Evolutionary conservation across 2,113 vertebrate genomes (phyloP).

Genomic region (Pseudorasbora parva): DNA sequence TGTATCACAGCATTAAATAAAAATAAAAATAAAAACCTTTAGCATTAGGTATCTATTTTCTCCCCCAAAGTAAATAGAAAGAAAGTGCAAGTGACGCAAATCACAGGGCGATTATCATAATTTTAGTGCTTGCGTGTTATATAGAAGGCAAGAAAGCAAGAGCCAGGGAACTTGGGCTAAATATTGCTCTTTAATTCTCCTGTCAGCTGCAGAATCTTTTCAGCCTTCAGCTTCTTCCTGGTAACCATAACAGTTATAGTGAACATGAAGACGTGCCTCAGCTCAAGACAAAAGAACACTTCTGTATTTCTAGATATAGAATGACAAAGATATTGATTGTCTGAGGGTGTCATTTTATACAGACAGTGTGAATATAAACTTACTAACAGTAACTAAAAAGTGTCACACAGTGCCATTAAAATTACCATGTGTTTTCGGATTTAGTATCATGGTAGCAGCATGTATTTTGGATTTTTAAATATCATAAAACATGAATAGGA

Average conservation of each 20-base stretch:
- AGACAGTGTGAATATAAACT: background rate
- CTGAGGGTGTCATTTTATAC: background rate
- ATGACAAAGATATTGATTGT: background rate
- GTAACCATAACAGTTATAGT: constrained; percentile 57
- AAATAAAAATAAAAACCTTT: background rate
- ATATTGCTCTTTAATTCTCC: constrained; percentile 40
- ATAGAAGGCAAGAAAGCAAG: constrained; percentile 36
- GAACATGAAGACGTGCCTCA: constrained; percentile 49
- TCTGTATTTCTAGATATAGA: constrained; percentile 1
- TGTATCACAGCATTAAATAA: background rate
- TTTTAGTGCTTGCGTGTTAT: constrained; percentile 17
- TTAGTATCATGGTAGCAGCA: background rate
- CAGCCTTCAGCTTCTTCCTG: constrained; percentile 54
- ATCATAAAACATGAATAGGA: background rate
- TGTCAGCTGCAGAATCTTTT: constrained; percentile 53
- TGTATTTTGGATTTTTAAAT: background rate
- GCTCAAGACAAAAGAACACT: constrained; percentile 43
- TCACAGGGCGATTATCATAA: constrained; percentile 22
- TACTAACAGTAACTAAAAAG: background rate
- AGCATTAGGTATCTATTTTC: background rate
- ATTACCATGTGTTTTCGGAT: background rate
- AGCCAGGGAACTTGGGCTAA: constrained; percentile 14
- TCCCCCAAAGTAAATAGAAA: constrained; percentile 12
- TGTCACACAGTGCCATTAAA: background rate
- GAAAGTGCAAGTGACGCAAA: background rate